These are phyloP conservation scores for Volucella inanis DNA, from an alignment of 2,888 invertebrate genomes.

Conservation along the genomic window DNA sequence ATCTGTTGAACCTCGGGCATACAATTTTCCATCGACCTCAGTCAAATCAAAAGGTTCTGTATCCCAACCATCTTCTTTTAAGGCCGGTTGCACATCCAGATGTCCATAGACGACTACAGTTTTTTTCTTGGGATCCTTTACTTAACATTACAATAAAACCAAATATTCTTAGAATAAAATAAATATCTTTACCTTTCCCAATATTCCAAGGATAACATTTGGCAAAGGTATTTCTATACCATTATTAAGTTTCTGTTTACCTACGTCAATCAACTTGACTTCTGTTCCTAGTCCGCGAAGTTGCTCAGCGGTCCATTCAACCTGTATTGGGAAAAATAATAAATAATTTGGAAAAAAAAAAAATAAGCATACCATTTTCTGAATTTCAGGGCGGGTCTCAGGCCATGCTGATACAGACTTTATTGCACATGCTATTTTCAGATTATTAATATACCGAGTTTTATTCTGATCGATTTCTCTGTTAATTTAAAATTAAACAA, in stretches of 20 bases:
- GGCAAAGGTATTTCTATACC: slow-evolving; percentile 91
- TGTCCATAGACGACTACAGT: slow-evolving; percentile 98
- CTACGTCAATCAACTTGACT: slow-evolving; percentile 90
- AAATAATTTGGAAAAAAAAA: background rate
- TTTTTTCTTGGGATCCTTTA: slow-evolving; percentile 90
- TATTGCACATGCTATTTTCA: slow-evolving; percentile 95
- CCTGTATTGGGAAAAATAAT: slow-evolving; percentile 19
- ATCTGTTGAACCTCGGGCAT: slow-evolving; percentile 95
- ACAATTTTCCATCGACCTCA: slow-evolving; percentile 94
- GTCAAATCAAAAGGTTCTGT: slow-evolving; percentile 96
- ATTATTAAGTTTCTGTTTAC: slow-evolving; percentile 88
- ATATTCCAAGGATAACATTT: slow-evolving; percentile 90
- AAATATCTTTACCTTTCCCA: slow-evolving; percentile 86
- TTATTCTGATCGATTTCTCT: slow-evolving; percentile 89
- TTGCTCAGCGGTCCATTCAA: slow-evolving; percentile 90
- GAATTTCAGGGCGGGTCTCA: slow-evolving; percentile 90
- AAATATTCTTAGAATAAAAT: slow-evolving; percentile 9
- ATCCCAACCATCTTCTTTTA: slow-evolving; percentile 96
- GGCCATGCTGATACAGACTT: slow-evolving; percentile 97
- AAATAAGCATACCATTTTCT: slow-evolving; percentile 86
- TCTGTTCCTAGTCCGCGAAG: slow-evolving; percentile 88
- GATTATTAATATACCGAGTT: slow-evolving; percentile 88
- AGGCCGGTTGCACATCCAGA: slow-evolving; percentile 98
- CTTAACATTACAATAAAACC: background rate
- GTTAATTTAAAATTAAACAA: slow-evolving; percentile 25